phyloP scores from a whole-genome alignment of 1,140 invertebrate genomes.

The Zaprionus gabonicus region DNA sequence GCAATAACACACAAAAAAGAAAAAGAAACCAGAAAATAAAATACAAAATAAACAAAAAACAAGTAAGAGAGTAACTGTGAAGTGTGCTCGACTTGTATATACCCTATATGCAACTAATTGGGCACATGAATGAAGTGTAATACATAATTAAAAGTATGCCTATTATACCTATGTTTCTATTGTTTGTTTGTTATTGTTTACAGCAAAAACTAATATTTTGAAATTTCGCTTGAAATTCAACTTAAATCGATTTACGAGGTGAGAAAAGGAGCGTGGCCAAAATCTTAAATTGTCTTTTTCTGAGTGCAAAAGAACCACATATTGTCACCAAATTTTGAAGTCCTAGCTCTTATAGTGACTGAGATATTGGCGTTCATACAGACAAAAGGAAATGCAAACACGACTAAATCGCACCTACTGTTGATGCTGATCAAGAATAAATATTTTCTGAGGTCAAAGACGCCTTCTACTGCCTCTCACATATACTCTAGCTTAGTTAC shows the following conservation, averaged over 20 bases:
- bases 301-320: not conserved
- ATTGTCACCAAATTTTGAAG: not conserved
- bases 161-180: too few relatives aligned
- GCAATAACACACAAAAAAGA: constrained; percentile 69
- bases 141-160: not conserved
- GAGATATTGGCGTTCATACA: not conserved
- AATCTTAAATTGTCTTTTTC: too few relatives aligned
- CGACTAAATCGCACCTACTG: not conserved
- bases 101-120: not conserved
- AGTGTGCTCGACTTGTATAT: not conserved
- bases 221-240: too few relatives aligned
- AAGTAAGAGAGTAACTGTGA: not conserved
- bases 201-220: too few relatives aligned
- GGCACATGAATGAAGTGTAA: not conserved
- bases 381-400: not conserved
- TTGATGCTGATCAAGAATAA: not conserved
- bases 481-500: not conserved
- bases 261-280: too few relatives aligned
- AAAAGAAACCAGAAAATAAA: constrained; percentile 34
- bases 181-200: too few relatives aligned
- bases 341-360: not conserved
- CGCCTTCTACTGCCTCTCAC: not conserved
- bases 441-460: not conserved
- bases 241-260: too few relatives aligned
- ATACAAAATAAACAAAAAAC: constrained; percentile 12